Percentiles rank a stretch among this genome's conserved stretches.
phyloP scores from a whole-genome alignment of 2,113 vertebrate genomes.

The Strix aluco region DNA sequence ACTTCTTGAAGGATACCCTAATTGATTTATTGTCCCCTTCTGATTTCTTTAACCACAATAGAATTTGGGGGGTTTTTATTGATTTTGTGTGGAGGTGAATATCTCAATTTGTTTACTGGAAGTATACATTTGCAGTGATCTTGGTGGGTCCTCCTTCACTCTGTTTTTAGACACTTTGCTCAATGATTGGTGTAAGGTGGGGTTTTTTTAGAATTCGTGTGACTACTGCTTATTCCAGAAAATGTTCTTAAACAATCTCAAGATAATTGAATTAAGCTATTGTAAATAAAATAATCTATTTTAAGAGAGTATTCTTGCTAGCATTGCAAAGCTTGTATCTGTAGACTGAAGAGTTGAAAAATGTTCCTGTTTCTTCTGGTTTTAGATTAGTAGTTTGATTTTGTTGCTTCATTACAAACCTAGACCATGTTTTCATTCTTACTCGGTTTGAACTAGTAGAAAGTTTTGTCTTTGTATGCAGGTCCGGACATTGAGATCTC shows the following conservation, averaged over 20 bases:
- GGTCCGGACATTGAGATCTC: neutral
- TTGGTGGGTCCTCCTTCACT: neutral
- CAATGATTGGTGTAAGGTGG: accelerated
- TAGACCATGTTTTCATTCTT: neutral
- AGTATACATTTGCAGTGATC: neutral
- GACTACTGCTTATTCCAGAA: neutral
- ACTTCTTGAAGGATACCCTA: neutral
- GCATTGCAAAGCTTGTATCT: neutral
- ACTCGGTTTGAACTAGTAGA: neutral
- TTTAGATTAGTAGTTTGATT: neutral
- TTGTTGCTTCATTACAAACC: neutral
- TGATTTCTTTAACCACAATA: neutral
- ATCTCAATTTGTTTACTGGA: neutral
- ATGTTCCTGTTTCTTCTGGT: neutral
- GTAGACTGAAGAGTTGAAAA: neutral
- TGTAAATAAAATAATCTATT: neutral
- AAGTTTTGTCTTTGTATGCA: neutral
- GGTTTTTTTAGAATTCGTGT: neutral
- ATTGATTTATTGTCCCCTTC: neutral
- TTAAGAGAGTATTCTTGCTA: neutral
- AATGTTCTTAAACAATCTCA: neutral
- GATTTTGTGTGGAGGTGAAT: neutral
- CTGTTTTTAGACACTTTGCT: neutral
- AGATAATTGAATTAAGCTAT: neutral
- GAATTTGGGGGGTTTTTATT: neutral